These are phyloP conservation scores for Pipistrellus pipistrellus DNA, from an alignment of 2,797 vertebrate genomes.

Conservation along the genomic window DNA sequence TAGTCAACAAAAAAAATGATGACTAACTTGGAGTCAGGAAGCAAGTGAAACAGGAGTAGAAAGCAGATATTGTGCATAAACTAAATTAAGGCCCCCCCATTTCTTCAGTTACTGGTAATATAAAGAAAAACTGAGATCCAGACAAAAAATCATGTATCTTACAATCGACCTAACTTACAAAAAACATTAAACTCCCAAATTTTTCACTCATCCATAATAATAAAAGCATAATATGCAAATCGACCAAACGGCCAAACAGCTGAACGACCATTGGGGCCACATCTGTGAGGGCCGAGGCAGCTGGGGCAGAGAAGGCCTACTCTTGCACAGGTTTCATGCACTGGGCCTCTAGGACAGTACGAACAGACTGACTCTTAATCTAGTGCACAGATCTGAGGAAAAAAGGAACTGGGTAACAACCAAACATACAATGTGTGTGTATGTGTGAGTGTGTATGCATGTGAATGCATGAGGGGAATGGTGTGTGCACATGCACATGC, in stretches of 20 bases:
- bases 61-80: not conserved
- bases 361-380: not conserved
- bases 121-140: not conserved
- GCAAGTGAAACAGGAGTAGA: not conserved
- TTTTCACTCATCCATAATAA: not conserved
- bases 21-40: not conserved
- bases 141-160: not conserved
- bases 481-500: not conserved
- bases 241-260: too few relatives aligned
- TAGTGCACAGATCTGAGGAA: not conserved
- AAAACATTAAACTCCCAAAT: not conserved
- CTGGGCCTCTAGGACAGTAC: not conserved
- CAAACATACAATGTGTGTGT: not conserved
- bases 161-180: not conserved
- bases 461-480: not conserved
- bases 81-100: not conserved
- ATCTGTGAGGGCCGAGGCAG: too few relatives aligned
- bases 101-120: not conserved
- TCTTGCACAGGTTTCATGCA: too few relatives aligned
- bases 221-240: too few relatives aligned
- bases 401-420: not conserved
- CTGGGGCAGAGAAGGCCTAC: too few relatives aligned
- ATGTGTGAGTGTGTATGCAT: not conserved
- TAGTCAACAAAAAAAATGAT: not conserved
- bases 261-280: rapidly evolving